Conservation (phyloP, 2,113 vertebrate species). For the Ptilorrhoa leucosticta region DNA sequence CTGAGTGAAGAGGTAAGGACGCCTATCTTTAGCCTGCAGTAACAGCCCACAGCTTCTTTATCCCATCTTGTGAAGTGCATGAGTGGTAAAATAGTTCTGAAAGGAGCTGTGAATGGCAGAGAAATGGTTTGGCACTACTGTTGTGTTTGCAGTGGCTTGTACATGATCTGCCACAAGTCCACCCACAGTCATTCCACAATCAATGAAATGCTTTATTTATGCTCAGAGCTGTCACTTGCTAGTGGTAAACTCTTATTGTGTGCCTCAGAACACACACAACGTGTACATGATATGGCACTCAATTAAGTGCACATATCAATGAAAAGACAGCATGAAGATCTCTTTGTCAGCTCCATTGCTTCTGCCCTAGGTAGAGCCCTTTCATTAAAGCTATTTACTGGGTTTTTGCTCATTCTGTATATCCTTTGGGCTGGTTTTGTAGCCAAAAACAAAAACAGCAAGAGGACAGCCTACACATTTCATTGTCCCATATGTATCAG, state of each 20-base stretch:
- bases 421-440: not conserved
- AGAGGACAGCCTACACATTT: not conserved
- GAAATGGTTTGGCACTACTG: not conserved
- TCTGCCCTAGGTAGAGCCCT: not conserved
- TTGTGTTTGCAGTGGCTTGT: not conserved
- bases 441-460: not conserved
- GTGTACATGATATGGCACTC: slow-evolving; percentile 31
- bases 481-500: not conserved
- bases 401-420: not conserved
- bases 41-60: not conserved
- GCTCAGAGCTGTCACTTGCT: slow-evolving; percentile 33
- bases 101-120: not conserved
- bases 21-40: not conserved
- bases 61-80: not conserved
- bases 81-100: slow-evolving; percentile 1
- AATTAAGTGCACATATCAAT: slow-evolving; percentile 56
- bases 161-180: not conserved
- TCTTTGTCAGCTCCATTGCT: not conserved
- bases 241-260: slow-evolving; percentile 3
- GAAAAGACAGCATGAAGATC: not conserved
- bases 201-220: slow-evolving; percentile 52
- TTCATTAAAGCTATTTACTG: slow-evolving; percentile 16
- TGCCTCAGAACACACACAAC: slow-evolving; percentile 34
- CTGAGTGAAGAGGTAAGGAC: not conserved
- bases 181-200: not conserved